Base-by-base conservation (phyloP, 2,888 invertebrate genomes). In the Macrosiphum euphorbiae region DNA sequence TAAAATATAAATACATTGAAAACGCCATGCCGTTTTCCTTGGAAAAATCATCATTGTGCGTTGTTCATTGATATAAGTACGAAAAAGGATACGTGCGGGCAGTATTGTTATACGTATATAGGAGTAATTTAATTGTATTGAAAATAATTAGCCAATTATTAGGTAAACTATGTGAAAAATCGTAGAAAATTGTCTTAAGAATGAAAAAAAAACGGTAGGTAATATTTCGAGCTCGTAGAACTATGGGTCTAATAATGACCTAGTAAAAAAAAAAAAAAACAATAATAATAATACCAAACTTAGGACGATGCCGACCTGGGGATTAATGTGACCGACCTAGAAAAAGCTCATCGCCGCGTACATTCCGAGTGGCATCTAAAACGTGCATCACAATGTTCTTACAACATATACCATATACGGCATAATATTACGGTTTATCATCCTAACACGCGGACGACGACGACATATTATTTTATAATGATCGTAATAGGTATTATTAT, bases 261-360 rank as follows among this genome's bases (percentile, higher is more conserved):
- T 47, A 90, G 85, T 94, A 90, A 89, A n/a, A 35, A 88, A 78
- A 84, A 84, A 52, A 52, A 61, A n/a, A 67, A 61, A 47, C 3
- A 87, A 44, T 13, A 67, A 41, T 26, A 52, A 55, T 35, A 41
- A 87, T 92, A 89, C 35, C 84, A 24, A 35, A 89, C 47, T 47
- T 89, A 58, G 58, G 58, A 88, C 89, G n/a, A n/a, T 93, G 88
- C 84, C 55, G 58, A 44, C 55, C 92, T 0, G 87, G 20, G 55
- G 55, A n/a, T 92, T 87, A 52, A 61, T 52, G 85, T 24, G 41
- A 88, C 50, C 87, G 87, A 92, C 92, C 92, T 91, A 91, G 58
- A 91, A 86, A 91, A 91, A 47, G 91, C 55, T 58, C 85, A 85
- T 91, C 78, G 90, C 44, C 78, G 47, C 50, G n/a, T 20, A 78